Conservation (phyloP, 2,888 invertebrate species). For the Mechanitis messenoides region DNA sequence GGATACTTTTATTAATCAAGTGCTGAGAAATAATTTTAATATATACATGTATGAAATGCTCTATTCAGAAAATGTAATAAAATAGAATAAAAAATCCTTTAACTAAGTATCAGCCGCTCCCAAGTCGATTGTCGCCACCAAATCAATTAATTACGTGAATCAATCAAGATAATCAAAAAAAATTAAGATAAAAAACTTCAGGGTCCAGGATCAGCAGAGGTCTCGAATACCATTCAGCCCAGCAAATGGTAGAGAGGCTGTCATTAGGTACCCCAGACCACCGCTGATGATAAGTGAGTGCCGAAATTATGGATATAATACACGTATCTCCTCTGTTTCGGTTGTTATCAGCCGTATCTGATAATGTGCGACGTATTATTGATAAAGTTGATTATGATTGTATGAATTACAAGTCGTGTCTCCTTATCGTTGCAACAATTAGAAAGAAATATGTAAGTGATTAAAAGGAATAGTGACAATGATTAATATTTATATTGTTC, state of each 20-base stretch:
- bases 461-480: neutral
- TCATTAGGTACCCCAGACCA: constrained; percentile 71
- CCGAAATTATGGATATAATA: constrained; percentile 53
- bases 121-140: constrained; percentile 19
- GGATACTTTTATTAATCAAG: neutral
- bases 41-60: too few relatives aligned
- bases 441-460: constrained; percentile 5
- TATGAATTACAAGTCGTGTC: constrained; percentile 25
- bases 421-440: constrained; percentile 13
- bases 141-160: constrained; percentile 61
- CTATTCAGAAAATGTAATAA: neutral
- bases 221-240: constrained; percentile 75
- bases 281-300: constrained; percentile 63
- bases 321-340: constrained; percentile 45
- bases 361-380: constrained; percentile 39
- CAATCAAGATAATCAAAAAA: constrained; percentile 63
- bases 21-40: neutral
- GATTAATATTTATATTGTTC: too few relatives aligned
- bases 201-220: constrained; percentile 74
- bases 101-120: neutral
- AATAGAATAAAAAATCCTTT: constrained; percentile 5
- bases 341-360: constrained; percentile 56
- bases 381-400: constrained; percentile 35
- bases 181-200: constrained; percentile 66
- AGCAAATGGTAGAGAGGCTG: constrained; percentile 49